Base-by-base conservation (phyloP, 2,113 vertebrate species). In the Podarcis raffonei region DNA sequence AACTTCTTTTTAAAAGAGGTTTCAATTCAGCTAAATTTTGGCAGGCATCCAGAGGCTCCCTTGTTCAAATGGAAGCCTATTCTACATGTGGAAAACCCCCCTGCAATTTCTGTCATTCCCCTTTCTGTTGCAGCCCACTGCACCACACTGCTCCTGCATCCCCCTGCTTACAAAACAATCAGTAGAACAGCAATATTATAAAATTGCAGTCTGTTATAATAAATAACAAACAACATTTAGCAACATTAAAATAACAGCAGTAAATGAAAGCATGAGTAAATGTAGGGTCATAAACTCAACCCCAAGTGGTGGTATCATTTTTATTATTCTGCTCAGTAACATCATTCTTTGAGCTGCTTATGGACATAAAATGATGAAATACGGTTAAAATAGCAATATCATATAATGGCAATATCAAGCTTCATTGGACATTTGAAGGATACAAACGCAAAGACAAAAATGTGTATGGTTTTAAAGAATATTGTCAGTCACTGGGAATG, bases 11-110 rank as follows among this genome's bases (percentile, higher is more conserved):
- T 13, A 90, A 18, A 35, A 30, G 25, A 82, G 62, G 20, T 78
- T 3, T 84, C 0, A 0, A 20, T 57, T 42, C 1, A 35, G 0
- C 0, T 30, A 76, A 89, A 16, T 72, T 71, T 76, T 72, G 5
- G 1, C 3, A 77, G 30, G 13, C 30, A 30, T 72, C 27, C 30
- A 72, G n/a, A 72, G 69, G 11, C 8, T n/a, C 30, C 69, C 69
- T n/a, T n/a, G 30, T n/a, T 12, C 13, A 30, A 72, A 13, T 30
- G 7, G 6, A 71, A 30, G 27, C 8, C 27, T 72, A 8, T 72
- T 72, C 9, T 11, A 3, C 69, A 72, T n/a, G 69, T n/a, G 27
- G 23, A 27, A 6, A 27, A 6, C 68, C 68, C 68, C 27, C 68
- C 27, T 69, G 59, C 48, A 53, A 20, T 62, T 62, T 62, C 18